phyloP scores from a whole-genome alignment of 2,888 invertebrate genomes.

The Myathropa florea region DNA sequence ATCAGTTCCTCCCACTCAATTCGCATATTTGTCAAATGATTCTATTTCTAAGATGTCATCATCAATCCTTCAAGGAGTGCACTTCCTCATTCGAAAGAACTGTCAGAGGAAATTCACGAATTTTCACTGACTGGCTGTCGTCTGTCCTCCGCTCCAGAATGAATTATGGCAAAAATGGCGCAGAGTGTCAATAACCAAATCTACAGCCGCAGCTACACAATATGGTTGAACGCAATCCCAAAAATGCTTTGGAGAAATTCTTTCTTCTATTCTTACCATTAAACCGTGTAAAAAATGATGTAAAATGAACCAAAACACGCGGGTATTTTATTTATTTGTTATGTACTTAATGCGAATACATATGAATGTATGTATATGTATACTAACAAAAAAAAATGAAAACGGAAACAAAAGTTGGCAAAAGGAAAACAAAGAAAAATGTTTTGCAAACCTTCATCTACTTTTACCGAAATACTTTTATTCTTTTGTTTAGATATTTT shows the following conservation, averaged over 20 bases:
- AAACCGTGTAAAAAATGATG: constrained; percentile 19
- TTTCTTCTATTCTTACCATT: background rate
- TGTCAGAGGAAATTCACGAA: background rate
- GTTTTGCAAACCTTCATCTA: constrained; percentile 72
- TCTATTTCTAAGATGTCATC: background rate
- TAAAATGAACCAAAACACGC: constrained; percentile 60
- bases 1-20: background rate
- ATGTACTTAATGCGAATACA: background rate
- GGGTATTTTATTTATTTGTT: constrained; percentile 39
- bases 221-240: background rate
- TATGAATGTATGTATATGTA: constrained; percentile 37
- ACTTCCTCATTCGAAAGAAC: background rate
- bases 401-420: constrained; percentile 41
- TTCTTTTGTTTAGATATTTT: constrained; percentile 48
- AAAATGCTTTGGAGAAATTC: background rate
- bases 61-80: background rate
- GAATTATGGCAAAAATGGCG: constrained; percentile 26
- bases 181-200: constrained; percentile 23
- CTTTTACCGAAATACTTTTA: constrained; percentile 68
- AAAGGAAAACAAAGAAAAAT: constrained; percentile 69
- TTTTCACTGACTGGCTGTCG: background rate
- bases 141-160: background rate
- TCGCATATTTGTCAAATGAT: background rate
- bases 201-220: background rate
- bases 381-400: constrained; percentile 26